Base-by-base conservation (phyloP, 1,140 invertebrate genomes). In the Aporrectodea caliginosa region DNA sequence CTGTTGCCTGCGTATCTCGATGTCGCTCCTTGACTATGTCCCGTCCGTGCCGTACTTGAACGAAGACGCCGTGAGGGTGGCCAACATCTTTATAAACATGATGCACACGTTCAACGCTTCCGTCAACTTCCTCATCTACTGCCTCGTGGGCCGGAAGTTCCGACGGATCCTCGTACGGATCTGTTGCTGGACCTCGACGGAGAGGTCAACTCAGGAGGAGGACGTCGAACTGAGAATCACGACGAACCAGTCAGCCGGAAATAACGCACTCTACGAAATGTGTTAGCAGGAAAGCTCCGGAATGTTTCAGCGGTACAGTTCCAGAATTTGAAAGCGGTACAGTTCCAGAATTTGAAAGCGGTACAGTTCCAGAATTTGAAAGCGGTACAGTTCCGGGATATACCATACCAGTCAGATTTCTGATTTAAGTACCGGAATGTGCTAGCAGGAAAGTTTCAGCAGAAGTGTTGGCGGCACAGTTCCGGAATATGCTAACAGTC, bases 121-220 rank as follows among this genome's bases (percentile, higher is more conserved):
- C 0, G 70, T 78, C 77, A 78, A 78, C 69, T 78, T 58, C 70
- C 69, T 78, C 16, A 73, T 78, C 68, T 78, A 78, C 33, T 71
- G 77, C 32, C 12, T 73, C 27, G 35, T 33, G 14, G 77, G 69
- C 22, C 27, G 32, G 58, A 70, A 69, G 27, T 78, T 78, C 77
- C 77, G 77, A 16, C 69, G 70, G 68, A 78, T 78, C 30, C 69
- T 78, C 31, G 32, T 34, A 69, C 77, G 77, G 29, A 58, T 72
- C 14, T 78, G 35, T 69, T 73, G 77, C 31, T 32, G 77, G n/a
- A 58, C 43, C 6, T 58, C 43, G 6, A 22, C 43, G 43, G 43
- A 58, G 6, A 58, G 22, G 22, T 58, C 43, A 6, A 22, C 22
- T 22, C 43, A 58, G 22, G 43, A 58, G 43, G 43, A 58, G 6